Evolutionary conservation across 2,797 vertebrate species (phyloP).

Genomic region (Hafferia zeledoni): DNA sequence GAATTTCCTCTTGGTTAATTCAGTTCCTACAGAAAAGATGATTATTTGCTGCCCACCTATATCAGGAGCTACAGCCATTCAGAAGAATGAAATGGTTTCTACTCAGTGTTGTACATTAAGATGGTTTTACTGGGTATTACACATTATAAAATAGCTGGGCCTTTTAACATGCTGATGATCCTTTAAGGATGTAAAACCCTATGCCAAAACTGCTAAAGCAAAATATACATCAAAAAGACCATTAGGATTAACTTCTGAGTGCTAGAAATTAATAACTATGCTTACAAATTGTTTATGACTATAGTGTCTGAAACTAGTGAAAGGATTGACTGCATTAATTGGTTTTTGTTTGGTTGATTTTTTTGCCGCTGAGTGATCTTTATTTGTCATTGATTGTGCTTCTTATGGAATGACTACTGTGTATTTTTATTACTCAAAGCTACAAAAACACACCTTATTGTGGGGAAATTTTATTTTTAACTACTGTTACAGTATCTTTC

Average conservation of each 20-base stretch:
- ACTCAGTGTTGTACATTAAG: background rate
- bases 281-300: background rate
- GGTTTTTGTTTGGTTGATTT: background rate
- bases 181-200: background rate
- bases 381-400: background rate
- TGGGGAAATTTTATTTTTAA: background rate
- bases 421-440: background rate
- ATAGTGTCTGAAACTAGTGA: background rate
- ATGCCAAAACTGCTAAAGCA: background rate
- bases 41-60: background rate
- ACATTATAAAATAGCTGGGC: background rate
- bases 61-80: background rate
- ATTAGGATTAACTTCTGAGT: background rate
- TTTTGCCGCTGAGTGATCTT: background rate
- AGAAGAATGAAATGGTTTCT: background rate
- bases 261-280: background rate
- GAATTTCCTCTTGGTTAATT: background rate
- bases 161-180: background rate
- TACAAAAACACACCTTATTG: background rate
- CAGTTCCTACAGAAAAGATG: background rate
- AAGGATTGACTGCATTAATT: background rate
- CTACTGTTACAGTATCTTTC: background rate
- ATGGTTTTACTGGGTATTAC: background rate
- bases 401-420: background rate
- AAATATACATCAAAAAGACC: background rate